Conservation (phyloP, 2,797 vertebrate genomes). For the Semaprochilodus insignis region DNA sequence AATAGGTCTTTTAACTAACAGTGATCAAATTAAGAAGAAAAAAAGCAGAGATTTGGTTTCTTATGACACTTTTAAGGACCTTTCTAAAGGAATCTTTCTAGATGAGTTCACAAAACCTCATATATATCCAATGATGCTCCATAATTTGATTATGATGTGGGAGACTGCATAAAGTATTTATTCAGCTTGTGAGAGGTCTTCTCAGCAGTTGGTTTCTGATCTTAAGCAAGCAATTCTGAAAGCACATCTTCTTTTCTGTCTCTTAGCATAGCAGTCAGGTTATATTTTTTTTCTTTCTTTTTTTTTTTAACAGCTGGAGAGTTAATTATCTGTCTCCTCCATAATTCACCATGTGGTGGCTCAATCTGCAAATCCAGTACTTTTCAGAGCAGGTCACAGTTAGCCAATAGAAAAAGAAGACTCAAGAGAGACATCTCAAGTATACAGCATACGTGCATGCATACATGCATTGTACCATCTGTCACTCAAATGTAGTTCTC, state of each 20-base stretch:
- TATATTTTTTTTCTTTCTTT: background rate
- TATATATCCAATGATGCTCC: no score
- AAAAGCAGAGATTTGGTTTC: no score
- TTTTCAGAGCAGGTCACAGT: conserved; percentile 22
- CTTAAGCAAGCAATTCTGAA: background rate
- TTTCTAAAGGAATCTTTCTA: no score
- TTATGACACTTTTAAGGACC: no score
- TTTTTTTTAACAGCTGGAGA: conserved; percentile 47
- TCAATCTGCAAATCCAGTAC: conserved; percentile 12
- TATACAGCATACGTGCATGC: background rate
- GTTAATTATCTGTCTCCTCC: conserved; percentile 48
- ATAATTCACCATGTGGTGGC: conserved; percentile 44
- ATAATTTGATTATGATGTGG: background rate
- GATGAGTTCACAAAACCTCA: background rate
- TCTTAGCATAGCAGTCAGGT: background rate
- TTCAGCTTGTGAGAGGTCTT: background rate
- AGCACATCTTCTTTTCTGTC: background rate
- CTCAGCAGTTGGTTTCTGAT: background rate
- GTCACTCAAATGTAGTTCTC: background rate
- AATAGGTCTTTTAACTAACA: no score
- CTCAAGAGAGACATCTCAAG: background rate
- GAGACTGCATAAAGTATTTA: background rate
- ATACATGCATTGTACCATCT: background rate
- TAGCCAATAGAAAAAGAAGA: background rate
- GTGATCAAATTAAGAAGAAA: no score